These are phyloP conservation scores for Lasioglossum oenotherae DNA, from an alignment of 2,888 invertebrate species.

Conservation along the genomic window DNA sequence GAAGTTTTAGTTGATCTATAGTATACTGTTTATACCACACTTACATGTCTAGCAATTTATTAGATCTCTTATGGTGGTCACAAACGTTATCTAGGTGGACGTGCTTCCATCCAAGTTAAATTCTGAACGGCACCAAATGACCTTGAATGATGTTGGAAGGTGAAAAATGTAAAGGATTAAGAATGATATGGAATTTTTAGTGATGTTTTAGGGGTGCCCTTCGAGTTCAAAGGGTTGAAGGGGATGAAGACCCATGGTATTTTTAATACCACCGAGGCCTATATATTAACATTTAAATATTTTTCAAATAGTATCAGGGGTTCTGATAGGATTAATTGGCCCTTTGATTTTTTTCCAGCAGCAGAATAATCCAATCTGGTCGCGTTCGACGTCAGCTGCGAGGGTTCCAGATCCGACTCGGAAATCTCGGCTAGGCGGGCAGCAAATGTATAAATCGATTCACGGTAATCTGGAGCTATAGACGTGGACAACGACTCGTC, in stretches of 20 bases:
- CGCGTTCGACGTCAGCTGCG: conserved; percentile 8
- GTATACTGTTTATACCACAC: too few species aligned
- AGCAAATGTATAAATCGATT: conserved; percentile 51
- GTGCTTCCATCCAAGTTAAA: too few species aligned
- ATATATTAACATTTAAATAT: conserved; percentile 10
- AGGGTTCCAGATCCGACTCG: background rate
- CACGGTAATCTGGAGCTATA: conserved; percentile 48
- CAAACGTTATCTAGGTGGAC: too few species aligned
- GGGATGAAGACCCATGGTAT: background rate
- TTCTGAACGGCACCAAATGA: too few species aligned
- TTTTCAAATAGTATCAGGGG: background rate
- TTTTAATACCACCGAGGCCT: background rate
- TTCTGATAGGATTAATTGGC: background rate
- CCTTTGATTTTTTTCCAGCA: background rate
- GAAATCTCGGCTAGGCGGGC: conserved; percentile 28
- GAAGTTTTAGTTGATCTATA: background rate
- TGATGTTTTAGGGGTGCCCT: background rate
- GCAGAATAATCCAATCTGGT: background rate
- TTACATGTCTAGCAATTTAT: too few species aligned
- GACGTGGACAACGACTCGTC: conserved; percentile 34
- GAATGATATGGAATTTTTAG: background rate
- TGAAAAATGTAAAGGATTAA: background rate
- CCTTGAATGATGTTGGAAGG: background rate
- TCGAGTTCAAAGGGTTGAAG: background rate
- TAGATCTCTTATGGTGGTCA: too few species aligned